Conservation (phyloP, 1,140 invertebrate species). For the Euura saliciscinereae region DNA sequence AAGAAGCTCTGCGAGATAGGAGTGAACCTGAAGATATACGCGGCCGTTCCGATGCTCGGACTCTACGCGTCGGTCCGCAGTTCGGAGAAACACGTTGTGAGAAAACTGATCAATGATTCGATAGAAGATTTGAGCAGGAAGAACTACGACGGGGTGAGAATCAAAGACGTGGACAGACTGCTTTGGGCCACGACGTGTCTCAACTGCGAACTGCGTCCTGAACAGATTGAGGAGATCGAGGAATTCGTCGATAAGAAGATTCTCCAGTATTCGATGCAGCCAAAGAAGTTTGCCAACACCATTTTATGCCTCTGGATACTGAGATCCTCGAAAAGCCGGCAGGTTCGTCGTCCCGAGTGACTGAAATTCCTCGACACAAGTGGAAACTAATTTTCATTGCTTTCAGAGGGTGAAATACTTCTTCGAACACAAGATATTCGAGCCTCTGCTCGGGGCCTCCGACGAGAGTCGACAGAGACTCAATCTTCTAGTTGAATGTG, state of each 20-base stretch:
- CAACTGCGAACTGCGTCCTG: conserved; percentile 18
- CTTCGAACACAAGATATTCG: conserved; percentile 23
- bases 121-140: conserved; percentile 2
- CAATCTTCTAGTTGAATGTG: conserved; percentile 25
- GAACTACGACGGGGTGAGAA: conserved; percentile 7
- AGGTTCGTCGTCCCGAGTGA: neutral
- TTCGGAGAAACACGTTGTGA: conserved; percentile 14
- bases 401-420: conserved; percentile 24
- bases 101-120: conserved; percentile 18
- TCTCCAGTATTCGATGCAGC: neutral
- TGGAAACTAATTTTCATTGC: neutral
- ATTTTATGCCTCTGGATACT: conserved; percentile 25
- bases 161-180: conserved; percentile 30
- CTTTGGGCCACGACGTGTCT: conserved; percentile 26
- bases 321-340: neutral
- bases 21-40: conserved; percentile 18
- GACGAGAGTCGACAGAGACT: conserved; percentile 26
- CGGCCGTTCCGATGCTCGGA: conserved; percentile 20
- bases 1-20: conserved; percentile 15
- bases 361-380: neutral
- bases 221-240: conserved; percentile 11
- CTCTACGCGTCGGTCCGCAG: conserved; percentile 26
- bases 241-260: conserved; percentile 3
- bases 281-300: conserved; percentile 12
- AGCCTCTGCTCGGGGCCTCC: conserved; percentile 17